These are phyloP conservation scores for Malurus melanocephalus DNA, from an alignment of 2,113 vertebrate genomes.

Conservation along the genomic window DNA sequence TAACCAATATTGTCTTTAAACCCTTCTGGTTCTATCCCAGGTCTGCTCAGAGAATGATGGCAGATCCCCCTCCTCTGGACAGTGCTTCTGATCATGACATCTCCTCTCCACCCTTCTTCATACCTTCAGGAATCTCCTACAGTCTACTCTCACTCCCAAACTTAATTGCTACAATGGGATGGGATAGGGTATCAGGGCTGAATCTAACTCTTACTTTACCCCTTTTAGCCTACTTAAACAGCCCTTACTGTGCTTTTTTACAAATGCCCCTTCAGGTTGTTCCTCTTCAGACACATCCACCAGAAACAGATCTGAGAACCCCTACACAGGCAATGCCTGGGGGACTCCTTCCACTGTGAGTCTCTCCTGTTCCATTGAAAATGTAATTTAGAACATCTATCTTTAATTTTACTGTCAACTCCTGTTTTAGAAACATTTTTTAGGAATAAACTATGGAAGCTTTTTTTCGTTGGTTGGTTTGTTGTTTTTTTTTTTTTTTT, in stretches of 20 bases:
- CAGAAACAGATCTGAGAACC: neutral
- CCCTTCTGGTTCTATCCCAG: neutral
- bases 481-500: no score
- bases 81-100: neutral
- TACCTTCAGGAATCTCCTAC: neutral
- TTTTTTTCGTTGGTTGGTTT: neutral
- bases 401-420: neutral
- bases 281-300: neutral
- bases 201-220: neutral
- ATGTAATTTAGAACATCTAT: neutral
- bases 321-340: fast-evolving
- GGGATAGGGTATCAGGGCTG: neutral
- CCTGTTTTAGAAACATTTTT: neutral
- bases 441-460: neutral
- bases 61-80: neutral
- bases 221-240: neutral
- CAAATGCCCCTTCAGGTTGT: neutral
- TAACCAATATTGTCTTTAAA: neutral
- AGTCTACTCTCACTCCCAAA: neutral
- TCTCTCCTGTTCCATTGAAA: neutral
- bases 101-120: neutral
- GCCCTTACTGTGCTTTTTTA: neutral
- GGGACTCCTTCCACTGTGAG: neutral
- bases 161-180: neutral
- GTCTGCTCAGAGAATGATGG: neutral